These are phyloP conservation scores for Perognathus longimembris DNA, from an alignment of 2,113 vertebrate species.

Conservation along the genomic window DNA sequence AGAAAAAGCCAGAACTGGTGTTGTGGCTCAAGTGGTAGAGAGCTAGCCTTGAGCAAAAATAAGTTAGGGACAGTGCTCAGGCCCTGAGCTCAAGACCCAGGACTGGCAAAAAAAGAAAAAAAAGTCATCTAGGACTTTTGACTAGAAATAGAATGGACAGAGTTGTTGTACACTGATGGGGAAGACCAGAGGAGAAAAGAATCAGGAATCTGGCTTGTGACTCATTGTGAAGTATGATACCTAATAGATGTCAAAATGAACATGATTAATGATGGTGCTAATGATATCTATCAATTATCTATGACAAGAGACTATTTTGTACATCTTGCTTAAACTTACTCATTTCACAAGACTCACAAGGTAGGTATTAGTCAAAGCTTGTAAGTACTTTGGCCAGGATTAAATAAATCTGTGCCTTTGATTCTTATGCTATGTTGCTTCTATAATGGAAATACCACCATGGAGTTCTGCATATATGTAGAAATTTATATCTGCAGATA, in stretches of 20 bases:
- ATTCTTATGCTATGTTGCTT: not conserved
- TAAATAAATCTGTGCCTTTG: conserved; percentile 22
- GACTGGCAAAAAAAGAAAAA: too few relatives aligned
- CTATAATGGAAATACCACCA: conserved; percentile 8
- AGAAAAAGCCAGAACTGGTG: too few relatives aligned
- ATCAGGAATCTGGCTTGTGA: not conserved
- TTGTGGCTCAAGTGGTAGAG: too few relatives aligned
- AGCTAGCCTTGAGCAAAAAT: too few relatives aligned
- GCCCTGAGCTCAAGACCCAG: too few relatives aligned
- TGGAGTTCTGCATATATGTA: not conserved
- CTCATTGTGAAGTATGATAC: not conserved
- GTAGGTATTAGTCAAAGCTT: conserved; percentile 5
- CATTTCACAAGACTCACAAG: conserved; percentile 33
- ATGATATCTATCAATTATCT: not conserved
- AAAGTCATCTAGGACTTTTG: not conserved
- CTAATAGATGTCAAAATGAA: not conserved
- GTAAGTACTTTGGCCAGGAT: not conserved
- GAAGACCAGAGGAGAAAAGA: not conserved
- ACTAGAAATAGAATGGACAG: not conserved
- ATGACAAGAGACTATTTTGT: not conserved
- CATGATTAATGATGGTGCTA: not conserved
- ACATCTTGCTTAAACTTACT: conserved; percentile 33
- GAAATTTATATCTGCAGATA: not conserved
- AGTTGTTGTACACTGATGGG: not conserved
- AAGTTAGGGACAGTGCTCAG: too few relatives aligned